Base-by-base conservation (phyloP, 2,888 invertebrate species). In the Caenorhabditis zanzibari region DNA sequence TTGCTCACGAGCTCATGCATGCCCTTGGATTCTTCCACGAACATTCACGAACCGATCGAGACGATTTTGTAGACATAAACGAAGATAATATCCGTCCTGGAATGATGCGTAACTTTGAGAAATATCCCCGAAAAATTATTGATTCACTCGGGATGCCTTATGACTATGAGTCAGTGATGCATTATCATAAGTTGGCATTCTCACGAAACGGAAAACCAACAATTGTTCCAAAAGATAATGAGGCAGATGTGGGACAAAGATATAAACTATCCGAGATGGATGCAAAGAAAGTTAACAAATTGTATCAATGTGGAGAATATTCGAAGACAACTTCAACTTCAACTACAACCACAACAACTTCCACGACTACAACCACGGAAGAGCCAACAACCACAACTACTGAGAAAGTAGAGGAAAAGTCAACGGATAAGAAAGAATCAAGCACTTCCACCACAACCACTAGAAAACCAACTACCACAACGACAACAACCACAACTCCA, bases 21-120 rank as follows among this genome's bases (percentile, higher is more conserved):
- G 87, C 89, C 10, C 92, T 96, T 1, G 96, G 96, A 0, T 96
- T 96, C 92, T 95, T 95, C 92, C 96, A 96, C 91, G 96, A 96
- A 93, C 96, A 96, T 92, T 95, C 95, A 90, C 94, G 96, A 26
- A 94, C 95, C 19, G 95, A 96, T 92, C 94, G 96, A 85, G 96
- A 96, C 91, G 94, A 95, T 0, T 96, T 94, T 92, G 95, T 96
- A 0, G 94, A 94, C 85, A 95, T 96, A 86, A 93, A 95, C 66
- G 95, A 95, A 95, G 94, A 95, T 56, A 96, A 96, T 91, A 95
- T 95, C 61, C 92, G 93, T 87, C 89, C 93, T 86, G 94, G 93
- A 56, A 93, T 93, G 88, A 91, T 93, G 89, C 89, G 93, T 47
- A 94, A 94, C 88, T 94, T 94, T 88, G 93, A 93, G 66, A 94